Conservation (phyloP, 2,113 vertebrate genomes). For the Numenius arquata region DNA sequence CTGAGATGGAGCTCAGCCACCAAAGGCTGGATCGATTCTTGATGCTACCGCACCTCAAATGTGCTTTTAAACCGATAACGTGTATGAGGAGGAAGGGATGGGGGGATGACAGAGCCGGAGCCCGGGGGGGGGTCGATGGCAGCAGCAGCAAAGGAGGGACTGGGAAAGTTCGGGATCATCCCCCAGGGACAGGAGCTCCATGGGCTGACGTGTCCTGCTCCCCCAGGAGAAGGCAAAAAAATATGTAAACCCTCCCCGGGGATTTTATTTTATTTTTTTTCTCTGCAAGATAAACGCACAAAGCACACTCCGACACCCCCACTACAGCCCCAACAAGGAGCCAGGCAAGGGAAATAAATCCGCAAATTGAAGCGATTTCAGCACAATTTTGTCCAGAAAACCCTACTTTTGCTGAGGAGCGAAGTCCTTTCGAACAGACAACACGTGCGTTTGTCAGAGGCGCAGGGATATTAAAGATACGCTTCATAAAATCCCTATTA, state of each 20-base stretch:
- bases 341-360: not conserved
- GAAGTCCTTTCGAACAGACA: not conserved
- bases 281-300: not conserved
- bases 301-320: rapidly evolving
- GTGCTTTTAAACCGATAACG: rapidly evolving
- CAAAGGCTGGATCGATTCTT: not conserved
- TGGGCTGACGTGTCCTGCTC: not conserved
- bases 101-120: not conserved
- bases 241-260: not conserved
- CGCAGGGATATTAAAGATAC: not conserved
- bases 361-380: not conserved
- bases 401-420: not conserved
- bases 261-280: not conserved
- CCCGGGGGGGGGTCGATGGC: not conserved
- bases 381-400: not conserved
- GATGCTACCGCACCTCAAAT: not conserved
- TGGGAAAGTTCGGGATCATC: not conserved
- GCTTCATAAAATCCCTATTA: not conserved
- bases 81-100: not conserved
- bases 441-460: rapidly evolving
- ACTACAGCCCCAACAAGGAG: not conserved
- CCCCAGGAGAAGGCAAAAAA: not conserved
- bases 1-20: not conserved
- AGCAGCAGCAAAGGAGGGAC: not conserved
- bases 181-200: not conserved